phyloP scores from a whole-genome alignment of 1,140 invertebrate genomes.

The Lithobius niger region DNA sequence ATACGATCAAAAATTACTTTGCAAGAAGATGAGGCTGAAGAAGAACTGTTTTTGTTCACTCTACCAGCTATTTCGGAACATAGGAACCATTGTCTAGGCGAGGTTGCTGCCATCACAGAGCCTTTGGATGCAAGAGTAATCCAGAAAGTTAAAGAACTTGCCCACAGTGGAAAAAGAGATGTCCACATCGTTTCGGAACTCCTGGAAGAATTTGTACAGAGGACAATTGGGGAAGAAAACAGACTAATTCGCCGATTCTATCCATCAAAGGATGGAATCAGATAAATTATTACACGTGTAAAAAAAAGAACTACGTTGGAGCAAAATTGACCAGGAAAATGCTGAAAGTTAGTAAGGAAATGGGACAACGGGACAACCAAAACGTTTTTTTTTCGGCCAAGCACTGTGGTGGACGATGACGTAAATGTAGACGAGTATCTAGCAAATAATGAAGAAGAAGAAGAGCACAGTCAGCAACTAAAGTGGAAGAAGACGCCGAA shows the following conservation, averaged over 20 bases:
- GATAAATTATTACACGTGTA: background rate
- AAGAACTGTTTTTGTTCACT: background rate
- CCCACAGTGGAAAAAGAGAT: background rate
- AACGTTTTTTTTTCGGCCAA: background rate
- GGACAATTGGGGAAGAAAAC: background rate
- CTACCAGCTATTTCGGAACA: background rate
- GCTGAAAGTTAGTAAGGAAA: too few relatives aligned
- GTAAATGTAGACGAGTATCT: too few relatives aligned
- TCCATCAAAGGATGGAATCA: background rate
- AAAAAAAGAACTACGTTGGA: background rate
- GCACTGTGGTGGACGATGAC: background rate
- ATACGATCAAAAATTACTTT: too few relatives aligned
- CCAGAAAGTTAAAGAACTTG: background rate
- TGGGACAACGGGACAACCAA: background rate
- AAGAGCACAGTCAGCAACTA: background rate
- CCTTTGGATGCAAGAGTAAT: background rate
- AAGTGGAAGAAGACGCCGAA: background rate
- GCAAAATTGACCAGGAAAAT: background rate
- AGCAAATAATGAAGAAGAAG: background rate
- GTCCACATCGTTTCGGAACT: background rate
- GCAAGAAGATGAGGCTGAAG: background rate
- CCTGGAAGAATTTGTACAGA: background rate
- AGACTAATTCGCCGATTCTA: background rate
- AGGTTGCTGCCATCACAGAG: background rate
- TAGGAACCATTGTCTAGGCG: background rate